Conservation (phyloP, 2,113 vertebrate genomes). For the Rhinolophus sinicus region DNA sequence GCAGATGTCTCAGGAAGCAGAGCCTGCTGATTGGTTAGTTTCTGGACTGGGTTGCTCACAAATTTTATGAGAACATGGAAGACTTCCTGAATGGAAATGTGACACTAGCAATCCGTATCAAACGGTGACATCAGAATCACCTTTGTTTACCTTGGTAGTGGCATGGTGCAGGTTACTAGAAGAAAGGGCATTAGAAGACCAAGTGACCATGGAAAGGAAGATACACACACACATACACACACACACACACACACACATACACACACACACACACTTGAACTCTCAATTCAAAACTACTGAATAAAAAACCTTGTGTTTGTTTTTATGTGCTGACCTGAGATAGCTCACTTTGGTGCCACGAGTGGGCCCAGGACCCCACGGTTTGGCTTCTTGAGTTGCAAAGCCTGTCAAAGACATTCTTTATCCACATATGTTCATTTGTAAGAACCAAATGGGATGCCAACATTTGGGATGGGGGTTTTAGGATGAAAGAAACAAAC, state of each 20-base stretch:
- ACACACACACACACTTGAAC: neutral
- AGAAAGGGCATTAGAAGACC: neutral
- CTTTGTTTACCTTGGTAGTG: neutral
- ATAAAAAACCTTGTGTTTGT: neutral
- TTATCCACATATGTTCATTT: neutral
- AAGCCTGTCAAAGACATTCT: neutral
- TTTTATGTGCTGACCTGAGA: neutral
- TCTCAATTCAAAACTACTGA: neutral
- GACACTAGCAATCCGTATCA: neutral
- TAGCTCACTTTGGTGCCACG: no score
- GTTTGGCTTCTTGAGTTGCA: neutral
- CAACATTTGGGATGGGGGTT: neutral
- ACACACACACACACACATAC: neutral
- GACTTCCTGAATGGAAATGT: neutral
- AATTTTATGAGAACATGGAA: neutral
- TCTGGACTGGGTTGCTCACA: neutral
- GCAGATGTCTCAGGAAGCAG: neutral
- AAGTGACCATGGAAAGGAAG: neutral
- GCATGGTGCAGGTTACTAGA: neutral
- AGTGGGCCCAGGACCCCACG: neutral
- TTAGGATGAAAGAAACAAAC: neutral
- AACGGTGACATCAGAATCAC: neutral
- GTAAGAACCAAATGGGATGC: neutral
- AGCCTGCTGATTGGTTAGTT: neutral
- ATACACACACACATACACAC: neutral